phyloP scores from a whole-genome alignment of 2,888 invertebrate species.

The Catocala fraxini region DNA sequence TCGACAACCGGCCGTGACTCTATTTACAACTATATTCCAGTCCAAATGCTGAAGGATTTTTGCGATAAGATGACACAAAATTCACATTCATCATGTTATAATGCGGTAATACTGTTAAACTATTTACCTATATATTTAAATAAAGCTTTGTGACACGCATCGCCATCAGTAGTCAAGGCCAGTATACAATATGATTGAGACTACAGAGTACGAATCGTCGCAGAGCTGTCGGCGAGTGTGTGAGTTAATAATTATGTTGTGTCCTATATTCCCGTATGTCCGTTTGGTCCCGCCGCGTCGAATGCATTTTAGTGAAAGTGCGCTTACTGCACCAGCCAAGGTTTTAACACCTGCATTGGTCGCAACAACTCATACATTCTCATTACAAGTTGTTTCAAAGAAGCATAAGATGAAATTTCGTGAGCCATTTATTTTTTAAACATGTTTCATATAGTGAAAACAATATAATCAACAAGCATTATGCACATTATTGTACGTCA shows the following conservation, averaged over 20 bases:
- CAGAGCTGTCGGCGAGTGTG: constrained; percentile 18
- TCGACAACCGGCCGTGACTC: constrained; percentile 85
- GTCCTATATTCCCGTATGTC: constrained; percentile 58
- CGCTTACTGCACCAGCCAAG: constrained; percentile 67
- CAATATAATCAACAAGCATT: constrained; percentile 10
- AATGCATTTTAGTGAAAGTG: constrained; percentile 74
- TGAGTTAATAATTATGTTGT: constrained; percentile 40
- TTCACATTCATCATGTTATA: constrained; percentile 43
- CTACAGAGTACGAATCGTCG: constrained; percentile 39
- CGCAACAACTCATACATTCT: constrained; percentile 25
- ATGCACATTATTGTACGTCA: constrained; percentile 11
- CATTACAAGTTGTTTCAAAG: constrained; percentile 12
- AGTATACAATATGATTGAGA: constrained; percentile 22
- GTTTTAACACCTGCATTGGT: constrained; percentile 58
- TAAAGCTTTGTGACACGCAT: constrained; percentile 28
- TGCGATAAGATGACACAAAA: constrained; percentile 78
- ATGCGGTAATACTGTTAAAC: constrained; percentile 23
- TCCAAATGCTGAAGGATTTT: constrained; percentile 77
- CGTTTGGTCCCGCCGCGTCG: constrained; percentile 47
- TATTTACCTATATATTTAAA: constrained; percentile 35
- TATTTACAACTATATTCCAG: constrained; percentile 69
- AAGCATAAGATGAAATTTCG: constrained; percentile 4
- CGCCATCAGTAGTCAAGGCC: constrained; percentile 41
- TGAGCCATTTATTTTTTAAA: background rate
- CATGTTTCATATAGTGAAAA: constrained; percentile 9